A percentile compares a stretch with the other conserved stretches of the same genome.
phyloP scores from a whole-genome alignment of 2,888 invertebrate genomes.

The Nomada ruficornis region DNA sequence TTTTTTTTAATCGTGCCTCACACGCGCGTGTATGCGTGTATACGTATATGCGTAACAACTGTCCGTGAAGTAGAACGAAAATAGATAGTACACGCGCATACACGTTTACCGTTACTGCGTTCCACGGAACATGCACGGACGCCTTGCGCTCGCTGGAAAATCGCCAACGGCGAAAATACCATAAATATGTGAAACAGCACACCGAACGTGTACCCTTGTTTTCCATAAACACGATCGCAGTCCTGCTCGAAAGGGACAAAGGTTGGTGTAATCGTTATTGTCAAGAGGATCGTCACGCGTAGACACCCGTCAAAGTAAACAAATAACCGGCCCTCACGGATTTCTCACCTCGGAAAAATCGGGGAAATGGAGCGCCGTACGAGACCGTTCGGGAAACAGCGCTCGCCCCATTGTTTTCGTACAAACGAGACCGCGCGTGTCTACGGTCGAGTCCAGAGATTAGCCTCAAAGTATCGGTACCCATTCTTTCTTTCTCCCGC shows the following conservation, averaged over 20 bases:
- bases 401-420: slow-evolving; percentile 26
- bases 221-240: not conserved
- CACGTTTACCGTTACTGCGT: not conserved
- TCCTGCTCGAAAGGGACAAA: not conserved
- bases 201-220: not conserved
- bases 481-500: not conserved
- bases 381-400: too few relatives aligned
- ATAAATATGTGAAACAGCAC: not conserved
- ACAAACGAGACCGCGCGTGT: slow-evolving; percentile 37
- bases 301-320: slow-evolving; percentile 59
- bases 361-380: slow-evolving; percentile 47
- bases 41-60: too few relatives aligned
- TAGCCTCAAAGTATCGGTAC: not conserved
- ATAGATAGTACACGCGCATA: not conserved
- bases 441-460: slow-evolving; percentile 37
- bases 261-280: not conserved
- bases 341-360: slow-evolving; percentile 25
- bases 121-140: not conserved
- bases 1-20: not conserved
- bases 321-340: slow-evolving; percentile 42
- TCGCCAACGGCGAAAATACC: not conserved
- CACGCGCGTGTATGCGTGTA: too few relatives aligned
- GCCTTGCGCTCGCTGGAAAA: not conserved
- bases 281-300: not conserved
- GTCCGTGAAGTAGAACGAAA: not conserved